Evolutionary conservation across 2,797 vertebrate species (phyloP), one percentile per base, ranked within the genome.

Genomic region (Gallinago solitaria): DNA sequence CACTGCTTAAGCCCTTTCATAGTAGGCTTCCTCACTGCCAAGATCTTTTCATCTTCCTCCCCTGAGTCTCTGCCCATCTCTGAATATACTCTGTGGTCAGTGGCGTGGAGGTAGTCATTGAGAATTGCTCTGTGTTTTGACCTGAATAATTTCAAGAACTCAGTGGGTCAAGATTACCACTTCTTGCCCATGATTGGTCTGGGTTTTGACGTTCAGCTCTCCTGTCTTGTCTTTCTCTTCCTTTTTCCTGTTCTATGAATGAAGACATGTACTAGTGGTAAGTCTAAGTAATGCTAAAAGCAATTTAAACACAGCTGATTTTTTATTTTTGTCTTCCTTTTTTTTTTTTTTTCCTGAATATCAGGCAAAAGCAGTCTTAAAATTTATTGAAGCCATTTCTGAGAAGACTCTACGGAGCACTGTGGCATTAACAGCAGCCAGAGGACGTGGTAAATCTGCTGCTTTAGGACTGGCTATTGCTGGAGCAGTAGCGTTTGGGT

Each of bases 361-460:
- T 47, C 69, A 99, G 99, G 99, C 99, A 48, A 99, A 99, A 97
- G 99, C 98, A 0, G 98, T 99, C 96, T 95, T 99, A 24, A 99
- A 99, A 91, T 99, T 99, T 67, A 99, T 99, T 1, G 99, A 99
- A 83, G 99, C 99, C 5, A 99, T 99, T 95, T 99, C 99, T 1
- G 99, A 99, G 97, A 99, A 99, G 98, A 99, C 99, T 5, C 97
- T 99, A 23, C 97, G 99, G 89, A 99, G 99, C 95, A 99, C 99
- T 0, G 99, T 99, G 45, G 98, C 99, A 2, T 97, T 99, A 61
- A 99, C 99, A 2, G 99, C 99, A 13, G 99, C 99, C 69, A 98
- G 99, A 48, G 99, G 99, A 30, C 98, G 99, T 80, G 99, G 99
- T 4, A 99, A 99, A 88, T 99, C 99, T 48, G 99, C 99, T 21